A percentile compares a stretch with the other conserved stretches of the same genome.
These are phyloP conservation scores for Parauchenoglanis punctatus DNA, from an alignment of 2,797 vertebrate species.

Conservation along the genomic window DNA sequence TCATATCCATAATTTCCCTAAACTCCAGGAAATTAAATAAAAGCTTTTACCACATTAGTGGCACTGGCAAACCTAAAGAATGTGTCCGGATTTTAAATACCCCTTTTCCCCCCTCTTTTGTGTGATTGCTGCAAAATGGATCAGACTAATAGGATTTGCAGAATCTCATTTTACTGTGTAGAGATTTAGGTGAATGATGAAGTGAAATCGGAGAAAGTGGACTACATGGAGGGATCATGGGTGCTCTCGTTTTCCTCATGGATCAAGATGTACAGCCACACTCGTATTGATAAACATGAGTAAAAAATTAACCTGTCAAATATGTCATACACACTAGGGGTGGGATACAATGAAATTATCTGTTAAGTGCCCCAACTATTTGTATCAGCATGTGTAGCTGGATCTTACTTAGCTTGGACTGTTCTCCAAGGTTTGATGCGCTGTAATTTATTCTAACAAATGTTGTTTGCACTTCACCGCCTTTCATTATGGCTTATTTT, in stretches of 20 bases:
- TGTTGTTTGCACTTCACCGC: not conserved
- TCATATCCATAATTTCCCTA: constrained; percentile 47
- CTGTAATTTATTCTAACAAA: too few species aligned
- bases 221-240: not conserved
- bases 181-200: constrained; percentile 39
- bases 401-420: not conserved
- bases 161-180: constrained; percentile 28
- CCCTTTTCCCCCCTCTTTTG: not conserved
- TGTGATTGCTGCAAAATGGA: constrained; percentile 37
- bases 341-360: not conserved
- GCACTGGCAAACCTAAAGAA: constrained; percentile 31
- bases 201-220: constrained; percentile 16
- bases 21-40: constrained; percentile 48
- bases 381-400: not conserved
- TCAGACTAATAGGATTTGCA: constrained; percentile 42
- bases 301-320: not conserved
- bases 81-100: constrained; percentile 38
- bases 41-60: constrained; percentile 48
- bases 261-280: not conserved
- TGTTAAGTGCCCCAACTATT: not conserved
- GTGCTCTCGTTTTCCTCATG: not conserved
- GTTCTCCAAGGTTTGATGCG: not conserved
- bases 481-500: not conserved
- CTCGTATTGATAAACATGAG: not conserved
- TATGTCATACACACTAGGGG: not conserved